These are phyloP conservation scores for Scomber scombrus DNA, from an alignment of 2,113 vertebrate species.

Conservation along the genomic window DNA sequence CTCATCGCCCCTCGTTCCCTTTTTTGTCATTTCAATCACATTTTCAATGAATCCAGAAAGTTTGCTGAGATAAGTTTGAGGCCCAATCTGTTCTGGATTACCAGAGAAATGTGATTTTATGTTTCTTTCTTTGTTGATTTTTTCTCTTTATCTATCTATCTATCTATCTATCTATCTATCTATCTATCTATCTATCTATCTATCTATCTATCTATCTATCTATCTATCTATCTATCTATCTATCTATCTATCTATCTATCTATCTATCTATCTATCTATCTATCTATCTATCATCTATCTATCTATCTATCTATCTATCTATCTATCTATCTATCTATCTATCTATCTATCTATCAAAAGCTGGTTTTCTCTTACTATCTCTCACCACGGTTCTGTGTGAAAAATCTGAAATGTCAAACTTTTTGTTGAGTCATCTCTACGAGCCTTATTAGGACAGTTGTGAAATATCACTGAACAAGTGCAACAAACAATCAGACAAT, in stretches of 20 bases:
- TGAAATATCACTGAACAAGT: conserved; percentile 57
- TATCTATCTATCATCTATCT: neutral
- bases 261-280: neutral
- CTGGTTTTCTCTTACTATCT: neutral
- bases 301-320: neutral
- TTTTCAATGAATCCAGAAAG: conserved; percentile 65
- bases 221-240: neutral
- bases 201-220: conserved; percentile 21
- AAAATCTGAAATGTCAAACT: conserved; percentile 61
- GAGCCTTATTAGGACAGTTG: conserved; percentile 48
- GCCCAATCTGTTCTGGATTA: conserved; percentile 50
- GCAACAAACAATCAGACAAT: conserved; percentile 33
- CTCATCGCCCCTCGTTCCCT: conserved; percentile 52
- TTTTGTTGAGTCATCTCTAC: conserved; percentile 54
- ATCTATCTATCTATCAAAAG: neutral
- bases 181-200: conserved; percentile 6
- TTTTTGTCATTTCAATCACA: conserved; percentile 68
- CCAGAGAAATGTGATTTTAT: conserved; percentile 20
- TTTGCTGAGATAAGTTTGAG: conserved; percentile 66
- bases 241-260: conserved; percentile 1
- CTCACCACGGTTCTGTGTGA: neutral
- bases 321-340: conserved; percentile 22
- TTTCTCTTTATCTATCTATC: neutral
- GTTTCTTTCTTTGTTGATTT: conserved; percentile 7
- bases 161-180: too few species aligned